Base-by-base conservation (phyloP, 2,888 invertebrate genomes). In the Ectemnius continuus region DNA sequence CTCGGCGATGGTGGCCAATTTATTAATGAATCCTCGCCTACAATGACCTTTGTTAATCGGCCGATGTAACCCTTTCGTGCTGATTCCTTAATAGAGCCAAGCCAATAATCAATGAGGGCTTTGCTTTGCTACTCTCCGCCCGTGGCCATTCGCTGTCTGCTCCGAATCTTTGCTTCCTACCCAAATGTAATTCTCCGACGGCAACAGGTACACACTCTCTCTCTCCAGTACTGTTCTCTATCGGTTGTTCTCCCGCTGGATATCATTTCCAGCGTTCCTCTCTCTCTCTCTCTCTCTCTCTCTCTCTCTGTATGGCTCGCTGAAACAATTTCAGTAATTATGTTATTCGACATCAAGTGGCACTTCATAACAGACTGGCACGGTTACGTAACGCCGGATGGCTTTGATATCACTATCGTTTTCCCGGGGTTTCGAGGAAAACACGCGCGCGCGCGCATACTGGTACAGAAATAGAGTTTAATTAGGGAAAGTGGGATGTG, bases 1-100 rank as follows among this genome's bases (percentile, higher is more conserved):
- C 62, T 70, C 8, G 36, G 36, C 36, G 75, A 77, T 75, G 68
- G 60, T 26, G 68, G 72, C 57, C 76, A 77, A 77, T 77, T 75
- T 77, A 66, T 75, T 77, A 65, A 77, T 77, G 76, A 77, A 77
- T 72, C 72, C 75, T 72, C 68, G 72, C 68, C 68, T 76, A 75
- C 69, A 66, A 62, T 46, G 36, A 26, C 48, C 28, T 56, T 65
- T 47, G 70, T 75, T 75, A 75, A 75, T 75, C 69, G 63, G 60
- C 69, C 69, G 74, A 75, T 74, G 74, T 62, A 59, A 74, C 62
- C 69, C 73, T 75, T 28, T 28, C 13, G 8, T 56, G 56, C 36
- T 52, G 52, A 16, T 16, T 52, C 52, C 52, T 52, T 52, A 52
- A 52, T 52, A 52, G 52, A 52, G 52, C 52, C 52, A 16, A 36